A percentile compares a stretch with the other conserved stretches of the same genome.
Evolutionary conservation across 2,797 vertebrate genomes (phyloP).

Genomic region (Anguilla megastoma): DNA sequence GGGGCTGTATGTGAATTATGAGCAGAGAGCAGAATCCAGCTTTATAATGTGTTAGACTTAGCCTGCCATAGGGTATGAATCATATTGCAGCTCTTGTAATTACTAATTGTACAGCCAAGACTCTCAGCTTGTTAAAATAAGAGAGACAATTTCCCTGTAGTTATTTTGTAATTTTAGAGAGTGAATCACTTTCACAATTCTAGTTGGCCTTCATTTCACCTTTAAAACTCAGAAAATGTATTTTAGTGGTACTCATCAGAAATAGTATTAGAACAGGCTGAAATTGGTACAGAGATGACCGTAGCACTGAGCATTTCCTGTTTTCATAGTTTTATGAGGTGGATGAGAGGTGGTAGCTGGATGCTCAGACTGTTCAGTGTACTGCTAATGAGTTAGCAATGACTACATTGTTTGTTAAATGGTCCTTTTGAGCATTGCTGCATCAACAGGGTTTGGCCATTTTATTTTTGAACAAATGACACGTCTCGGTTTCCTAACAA

Average conservation of each 20-base stretch:
- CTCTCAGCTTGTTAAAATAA: slow-evolving; percentile 45
- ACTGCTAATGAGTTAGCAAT: background rate
- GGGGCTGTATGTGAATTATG: slow-evolving; percentile 30
- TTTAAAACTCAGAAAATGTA: slow-evolving; percentile 55
- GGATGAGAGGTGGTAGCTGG: slow-evolving; percentile 9
- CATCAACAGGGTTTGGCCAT: background rate
- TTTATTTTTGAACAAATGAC: background rate
- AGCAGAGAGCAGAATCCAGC: background rate
- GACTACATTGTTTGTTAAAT: background rate
- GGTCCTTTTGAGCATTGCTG: background rate
- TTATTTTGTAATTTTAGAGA: slow-evolving; percentile 62
- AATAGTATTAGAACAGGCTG: slow-evolving; percentile 48
- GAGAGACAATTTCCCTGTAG: slow-evolving; percentile 49
- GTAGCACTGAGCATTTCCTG: slow-evolving; percentile 49
- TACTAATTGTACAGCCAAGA: slow-evolving; percentile 34
- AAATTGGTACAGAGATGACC: slow-evolving; percentile 45
- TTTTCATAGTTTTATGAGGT: slow-evolving; percentile 52
- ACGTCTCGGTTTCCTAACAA: background rate
- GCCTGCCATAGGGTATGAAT: slow-evolving; percentile 51
- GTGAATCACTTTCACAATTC: slow-evolving; percentile 48
- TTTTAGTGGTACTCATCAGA: slow-evolving; percentile 47
- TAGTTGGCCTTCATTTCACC: slow-evolving; percentile 54
- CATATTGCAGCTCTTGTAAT: slow-evolving; percentile 10
- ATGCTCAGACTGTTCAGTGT: background rate
- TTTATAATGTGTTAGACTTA: slow-evolving; percentile 51